A percentile compares a stretch with the other conserved stretches of the same genome.
Conservation (phyloP, 2,888 invertebrate species). For the Macroteleia sp. region DNA sequence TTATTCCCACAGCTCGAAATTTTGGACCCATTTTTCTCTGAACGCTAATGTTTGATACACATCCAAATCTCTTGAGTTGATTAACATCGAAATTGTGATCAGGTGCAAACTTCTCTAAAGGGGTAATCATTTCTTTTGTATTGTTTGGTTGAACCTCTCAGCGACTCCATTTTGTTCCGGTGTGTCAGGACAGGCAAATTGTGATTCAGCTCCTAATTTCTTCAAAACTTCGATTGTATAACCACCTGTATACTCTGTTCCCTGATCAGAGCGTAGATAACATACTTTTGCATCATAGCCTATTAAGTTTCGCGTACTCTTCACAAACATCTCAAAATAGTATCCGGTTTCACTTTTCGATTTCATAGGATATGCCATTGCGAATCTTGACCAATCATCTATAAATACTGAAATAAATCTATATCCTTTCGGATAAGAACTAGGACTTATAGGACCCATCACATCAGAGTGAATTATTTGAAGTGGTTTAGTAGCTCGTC, state of each 20-base stretch:
- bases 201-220: neutral
- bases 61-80: slow-evolving; percentile 48
- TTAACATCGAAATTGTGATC: slow-evolving; percentile 31
- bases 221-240: neutral
- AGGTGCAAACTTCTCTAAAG: slow-evolving; percentile 46
- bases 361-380: slow-evolving; percentile 58
- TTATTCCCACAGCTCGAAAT: neutral
- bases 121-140: neutral
- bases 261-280: neutral
- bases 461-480: slow-evolving; percentile 38
- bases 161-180: neutral
- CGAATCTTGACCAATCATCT: slow-evolving; percentile 67
- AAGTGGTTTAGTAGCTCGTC: slow-evolving; percentile 54
- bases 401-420: slow-evolving; percentile 28
- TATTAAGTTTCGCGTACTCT: neutral
- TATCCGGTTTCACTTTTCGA: neutral
- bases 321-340: neutral
- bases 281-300: neutral
- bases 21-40: slow-evolving; percentile 16
- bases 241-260: neutral
- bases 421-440: slow-evolving; percentile 49
- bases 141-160: neutral
- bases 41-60: slow-evolving; percentile 52
- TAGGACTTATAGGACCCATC: neutral
- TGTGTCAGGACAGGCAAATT: neutral